These are phyloP conservation scores for Drosophila repleta DNA, from an alignment of 1,140 invertebrate species.

Conservation along the genomic window DNA sequence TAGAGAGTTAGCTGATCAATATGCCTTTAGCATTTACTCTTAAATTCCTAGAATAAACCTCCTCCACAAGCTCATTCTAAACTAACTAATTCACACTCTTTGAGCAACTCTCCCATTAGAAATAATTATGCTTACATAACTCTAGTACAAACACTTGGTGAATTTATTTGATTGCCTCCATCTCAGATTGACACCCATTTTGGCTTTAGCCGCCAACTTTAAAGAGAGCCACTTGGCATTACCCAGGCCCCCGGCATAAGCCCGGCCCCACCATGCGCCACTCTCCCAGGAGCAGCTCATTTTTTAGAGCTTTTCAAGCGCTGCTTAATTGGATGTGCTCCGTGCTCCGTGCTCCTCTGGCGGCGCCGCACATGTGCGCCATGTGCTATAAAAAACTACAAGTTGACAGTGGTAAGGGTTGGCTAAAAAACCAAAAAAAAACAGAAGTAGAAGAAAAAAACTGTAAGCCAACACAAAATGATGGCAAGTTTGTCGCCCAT, in stretches of 20 bases:
- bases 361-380: slow-evolving; percentile 55
- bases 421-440: not conserved
- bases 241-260: not conserved
- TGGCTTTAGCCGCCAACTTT: slow-evolving; percentile 10
- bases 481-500: slow-evolving; percentile 78
- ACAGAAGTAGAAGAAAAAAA: slow-evolving; percentile 17
- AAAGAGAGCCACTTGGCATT: slow-evolving; percentile 54
- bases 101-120: not conserved
- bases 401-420: slow-evolving; percentile 9
- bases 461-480: slow-evolving; percentile 41
- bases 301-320: slow-evolving; percentile 69
- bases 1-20: no score
- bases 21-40: no score
- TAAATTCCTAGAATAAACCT: no score
- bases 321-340: slow-evolving; percentile 78
- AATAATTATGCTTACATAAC: not conserved
- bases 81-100: no score
- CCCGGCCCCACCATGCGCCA: slow-evolving; percentile 3
- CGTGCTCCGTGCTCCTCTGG: slow-evolving; percentile 16
- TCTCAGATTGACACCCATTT: slow-evolving; percentile 5
- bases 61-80: no score
- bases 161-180: not conserved
- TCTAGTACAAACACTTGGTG: not conserved
- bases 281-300: slow-evolving; percentile 33
- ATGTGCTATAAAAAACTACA: slow-evolving; percentile 57